Base-by-base conservation (phyloP, 2,113 vertebrate species). In the Sinocyclocheilus rhinocerous region DNA sequence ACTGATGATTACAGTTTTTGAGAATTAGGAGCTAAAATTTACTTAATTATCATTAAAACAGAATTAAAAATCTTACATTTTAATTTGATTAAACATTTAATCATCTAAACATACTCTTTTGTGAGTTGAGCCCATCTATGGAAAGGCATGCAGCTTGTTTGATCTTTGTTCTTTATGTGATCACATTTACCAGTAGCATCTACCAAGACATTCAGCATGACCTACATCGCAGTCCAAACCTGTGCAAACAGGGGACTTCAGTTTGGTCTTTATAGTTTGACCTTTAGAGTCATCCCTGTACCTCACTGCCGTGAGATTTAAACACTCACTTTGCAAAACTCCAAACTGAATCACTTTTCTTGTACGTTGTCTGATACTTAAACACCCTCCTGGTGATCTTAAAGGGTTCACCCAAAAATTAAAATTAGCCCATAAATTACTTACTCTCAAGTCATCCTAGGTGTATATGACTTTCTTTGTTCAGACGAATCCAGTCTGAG, bases 271-370 rank as follows among this genome's bases (percentile, higher is more conserved):
- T 42, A n/a, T 39, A 22, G 18, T 50, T 67, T 50, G 42, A 67
- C 24, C 79, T 67, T 81, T 67, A 26, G 11, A 65, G 36, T 65
- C n/a, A 81, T 50, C 57, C 26, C 78, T 81, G 61, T 33, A 65
- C 26, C 18, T 24, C 6, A 9, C n/a, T 29, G 6, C 9, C 1
- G 6, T 65, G 22, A 12, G 24, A 48, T n/a, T 42, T 39, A 48
- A 81, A 81, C 39, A 26, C 22, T 50, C 42, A 45, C 42, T 67
- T 24, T 18, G 22, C 16, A 65, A 65, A 65, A 42, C 77, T 15
- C 55, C 10, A 42, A n/a, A 42, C 20, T 50, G 73, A 76, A 76
- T 16, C n/a, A n/a, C 0, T n/a, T 65, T n/a, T 81, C 59, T 11
- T 65, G 33, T 48, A 48, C 0, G n/a, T 5, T 2, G 24, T 67